Base-by-base conservation (phyloP, 1,140 invertebrate species). In the Portunus trituberculatus region DNA sequence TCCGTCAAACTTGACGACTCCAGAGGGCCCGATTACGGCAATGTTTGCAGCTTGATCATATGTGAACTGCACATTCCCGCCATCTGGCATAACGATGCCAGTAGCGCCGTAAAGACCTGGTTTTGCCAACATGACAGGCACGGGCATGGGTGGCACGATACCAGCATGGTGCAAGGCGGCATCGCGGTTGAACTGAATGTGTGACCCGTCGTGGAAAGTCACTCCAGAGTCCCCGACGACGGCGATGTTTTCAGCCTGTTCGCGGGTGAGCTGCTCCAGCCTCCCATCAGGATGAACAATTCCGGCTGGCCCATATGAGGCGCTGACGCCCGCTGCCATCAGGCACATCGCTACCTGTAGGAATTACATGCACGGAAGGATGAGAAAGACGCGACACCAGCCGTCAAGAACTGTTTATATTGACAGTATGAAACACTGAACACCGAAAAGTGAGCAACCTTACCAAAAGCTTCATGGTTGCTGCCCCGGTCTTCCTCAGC, bases 1-100 rank as follows among this genome's bases (percentile, higher is more conserved):
- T 52, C 93, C 93, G 84, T 94, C 86, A 28, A 14, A 39, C 28
- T 31, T 94, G 48, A 94, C 86, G 20, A 89, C 84, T n/a, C 93
- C 93, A 67, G 86, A 89, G 25, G 93, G 48, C n/a, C 93, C 93
- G 29, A 94, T 84, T 8, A 94, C 48, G n/a, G 89, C 6, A 48
- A 94, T 31, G 86, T 94, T 89, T 10, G 59, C 52, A 25, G 52
- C 46, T 29, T 94, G 84, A n/a, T 12, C 93, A 0, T 46, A 46
- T 25, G 93, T 94, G 86, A 94, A 94, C 86, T 94, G 93, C 25
- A 88, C 86, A 86, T 94, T 94, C 0, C 76, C 39, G 6, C 12
- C 86, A 0, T 48, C 86, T 0, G 39, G 93, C 89, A 86, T 89
- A 89, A 86, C 89, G 93, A 14, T 52, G 48, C 86, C 89, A 89